A percentile compares a stretch with the other conserved stretches of the same genome.
Conservation (phyloP, 1,140 invertebrate genomes). For the Aplysia californica region DNA sequence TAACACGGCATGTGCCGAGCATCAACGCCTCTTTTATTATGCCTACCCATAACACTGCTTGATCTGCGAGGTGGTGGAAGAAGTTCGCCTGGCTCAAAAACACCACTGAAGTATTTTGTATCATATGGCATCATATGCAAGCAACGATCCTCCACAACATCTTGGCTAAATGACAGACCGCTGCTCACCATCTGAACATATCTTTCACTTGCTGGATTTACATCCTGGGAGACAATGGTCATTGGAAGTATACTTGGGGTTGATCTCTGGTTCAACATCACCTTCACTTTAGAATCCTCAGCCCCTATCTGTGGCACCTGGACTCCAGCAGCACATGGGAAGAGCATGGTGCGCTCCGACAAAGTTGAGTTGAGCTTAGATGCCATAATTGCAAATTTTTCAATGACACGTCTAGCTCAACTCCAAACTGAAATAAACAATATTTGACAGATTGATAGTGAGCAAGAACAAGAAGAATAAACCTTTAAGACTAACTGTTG, state of each 20-base stretch:
- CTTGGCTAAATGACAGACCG: constrained; percentile 57
- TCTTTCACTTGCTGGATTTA: constrained; percentile 41
- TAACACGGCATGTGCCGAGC: constrained; percentile 57
- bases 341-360: constrained; percentile 26
- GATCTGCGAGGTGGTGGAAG: constrained; percentile 34
- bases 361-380: not conserved
- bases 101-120: constrained; percentile 59
- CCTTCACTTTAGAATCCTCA: constrained; percentile 44
- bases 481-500: no score
- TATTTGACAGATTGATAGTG: no score
- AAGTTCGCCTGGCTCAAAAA: constrained; percentile 46
- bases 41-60: constrained; percentile 47
- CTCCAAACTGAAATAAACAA: no score
- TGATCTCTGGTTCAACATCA: constrained; percentile 6
- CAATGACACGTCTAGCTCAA: no score
- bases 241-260: constrained; percentile 15
- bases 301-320: constrained; percentile 52
- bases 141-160: constrained; percentile 62
- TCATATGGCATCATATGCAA: constrained; percentile 63
- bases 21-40: constrained; percentile 51
- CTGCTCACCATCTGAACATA: constrained; percentile 57
- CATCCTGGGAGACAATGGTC: constrained; percentile 37
- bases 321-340: constrained; percentile 55
- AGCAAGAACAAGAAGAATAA: no score
- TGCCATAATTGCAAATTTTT: no score